A percentile compares a stretch with the other conserved stretches of the same genome.
phyloP scores from a whole-genome alignment of 2,888 invertebrate species.

The Odontomyia ornata region DNA sequence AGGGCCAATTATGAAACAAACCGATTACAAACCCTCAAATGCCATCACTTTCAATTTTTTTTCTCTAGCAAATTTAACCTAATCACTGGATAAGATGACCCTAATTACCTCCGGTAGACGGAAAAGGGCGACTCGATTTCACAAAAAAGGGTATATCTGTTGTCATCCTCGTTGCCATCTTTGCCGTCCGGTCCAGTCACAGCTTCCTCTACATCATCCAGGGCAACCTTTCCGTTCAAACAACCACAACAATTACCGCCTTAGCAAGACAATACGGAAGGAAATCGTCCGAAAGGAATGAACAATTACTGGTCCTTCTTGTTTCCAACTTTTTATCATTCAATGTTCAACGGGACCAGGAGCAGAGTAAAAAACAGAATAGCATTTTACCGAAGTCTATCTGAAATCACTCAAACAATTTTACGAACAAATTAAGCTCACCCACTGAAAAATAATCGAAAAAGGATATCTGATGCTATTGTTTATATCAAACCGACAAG shows the following conservation, averaged over 20 bases:
- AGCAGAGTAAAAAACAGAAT: too few species aligned
- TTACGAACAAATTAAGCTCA: conserved; percentile 31
- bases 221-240: background rate
- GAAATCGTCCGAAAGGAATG: conserved; percentile 25
- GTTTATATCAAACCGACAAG: conserved; percentile 23
- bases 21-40: background rate
- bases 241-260: background rate
- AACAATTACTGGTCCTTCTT: conserved; percentile 11
- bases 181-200: background rate
- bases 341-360: background rate
- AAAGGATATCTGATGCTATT: conserved; percentile 28
- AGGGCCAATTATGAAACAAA: background rate
- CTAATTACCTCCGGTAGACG: conserved; percentile 43
- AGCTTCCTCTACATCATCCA: too few species aligned
- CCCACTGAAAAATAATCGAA: conserved; percentile 41
- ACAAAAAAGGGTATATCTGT: background rate
- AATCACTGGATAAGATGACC: conserved; percentile 47
- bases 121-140: conserved; percentile 26
- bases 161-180: background rate
- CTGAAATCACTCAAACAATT: background rate
- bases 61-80: conserved; percentile 9
- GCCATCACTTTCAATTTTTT: conserved; percentile 21
- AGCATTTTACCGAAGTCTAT: background rate
- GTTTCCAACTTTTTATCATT: background rate
- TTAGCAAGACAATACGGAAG: background rate